Conservation (phyloP, 2,113 vertebrate genomes). For the Oreotrochilus melanogaster region DNA sequence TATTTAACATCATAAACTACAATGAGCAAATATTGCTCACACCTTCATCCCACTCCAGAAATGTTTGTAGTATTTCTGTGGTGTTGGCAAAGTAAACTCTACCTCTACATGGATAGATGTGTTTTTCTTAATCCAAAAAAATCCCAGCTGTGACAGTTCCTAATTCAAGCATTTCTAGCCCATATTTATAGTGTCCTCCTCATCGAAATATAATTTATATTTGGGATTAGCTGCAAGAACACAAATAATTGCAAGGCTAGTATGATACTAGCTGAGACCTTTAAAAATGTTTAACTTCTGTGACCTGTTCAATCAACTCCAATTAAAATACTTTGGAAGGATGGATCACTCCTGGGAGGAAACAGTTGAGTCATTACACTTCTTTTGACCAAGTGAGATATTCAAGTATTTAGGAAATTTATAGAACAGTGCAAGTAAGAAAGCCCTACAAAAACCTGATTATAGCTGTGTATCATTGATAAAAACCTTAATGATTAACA, state of each 20-base stretch:
- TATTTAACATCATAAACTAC: neutral
- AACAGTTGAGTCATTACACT: neutral
- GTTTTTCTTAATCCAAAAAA: neutral
- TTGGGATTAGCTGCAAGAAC: neutral
- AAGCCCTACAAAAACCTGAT: neutral
- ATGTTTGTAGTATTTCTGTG: neutral
- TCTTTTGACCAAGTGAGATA: neutral
- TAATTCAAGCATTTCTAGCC: neutral
- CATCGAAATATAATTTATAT: neutral
- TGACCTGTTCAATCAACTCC: neutral
- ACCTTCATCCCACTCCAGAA: neutral
- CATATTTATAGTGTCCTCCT: neutral
- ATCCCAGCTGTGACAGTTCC: neutral
- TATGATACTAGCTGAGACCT: neutral
- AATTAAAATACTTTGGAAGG: neutral
- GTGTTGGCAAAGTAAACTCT: neutral
- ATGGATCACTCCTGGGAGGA: neutral
- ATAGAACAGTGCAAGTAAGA: neutral
- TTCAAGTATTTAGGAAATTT: neutral
- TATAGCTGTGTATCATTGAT: neutral
- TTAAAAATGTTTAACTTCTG: neutral
- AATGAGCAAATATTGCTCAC: neutral
- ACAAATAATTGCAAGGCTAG: neutral
- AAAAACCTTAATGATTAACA: conserved; percentile 4
- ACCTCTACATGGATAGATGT: neutral